Evolutionary conservation across 2,888 invertebrate species (phyloP), one percentile per base, ranked within the genome.

Genomic region (Uloborus plumipes): DNA sequence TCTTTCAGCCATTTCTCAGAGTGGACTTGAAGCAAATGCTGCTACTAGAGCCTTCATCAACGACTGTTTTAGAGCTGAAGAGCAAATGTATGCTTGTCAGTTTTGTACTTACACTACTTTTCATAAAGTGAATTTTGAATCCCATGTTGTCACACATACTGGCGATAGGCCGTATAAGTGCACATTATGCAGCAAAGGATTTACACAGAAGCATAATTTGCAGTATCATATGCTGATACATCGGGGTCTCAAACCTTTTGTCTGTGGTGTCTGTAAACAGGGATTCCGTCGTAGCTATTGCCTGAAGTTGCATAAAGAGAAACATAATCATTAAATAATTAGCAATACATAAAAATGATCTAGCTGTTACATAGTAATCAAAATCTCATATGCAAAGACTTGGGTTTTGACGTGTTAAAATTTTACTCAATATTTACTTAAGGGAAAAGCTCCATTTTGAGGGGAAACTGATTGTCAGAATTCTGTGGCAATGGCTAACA

Each of bases 191-290:
- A 74, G 31, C 20, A 81, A 81, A 59, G 80, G 80, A 15, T 81
- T 81, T 58, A 81, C 80, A 2, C 80, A 81, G 20, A 81, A 81
- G 22, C 80, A 81, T 20, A 81, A 81, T 69, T 50, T 81, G 50
- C 80, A 81, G 16, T 81, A 81, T 64, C 80, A 81, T 50, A 74
- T 81, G 70, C 39, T 81, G 13, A 81, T 81, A 22, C 80, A 81
- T 53, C 55, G 69, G 11, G 73, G 73, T 20, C 31, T 81, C 22
- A 81, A 81, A 51, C 80, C 80, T 22, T 81, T 58, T 64, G 62
- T 64, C 11, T 81, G 80, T 55, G 64, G 58, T 16, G 50, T 74
- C 1, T 81, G 80, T 26, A 62, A 64, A 20, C 80, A 81, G 70
- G 74, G 80, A 1, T 81, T 81, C 26, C 55, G 80, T 18, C 62